These are phyloP conservation scores for Galago senegalensis DNA, from an alignment of 2,797 vertebrate genomes.

Conservation along the genomic window DNA sequence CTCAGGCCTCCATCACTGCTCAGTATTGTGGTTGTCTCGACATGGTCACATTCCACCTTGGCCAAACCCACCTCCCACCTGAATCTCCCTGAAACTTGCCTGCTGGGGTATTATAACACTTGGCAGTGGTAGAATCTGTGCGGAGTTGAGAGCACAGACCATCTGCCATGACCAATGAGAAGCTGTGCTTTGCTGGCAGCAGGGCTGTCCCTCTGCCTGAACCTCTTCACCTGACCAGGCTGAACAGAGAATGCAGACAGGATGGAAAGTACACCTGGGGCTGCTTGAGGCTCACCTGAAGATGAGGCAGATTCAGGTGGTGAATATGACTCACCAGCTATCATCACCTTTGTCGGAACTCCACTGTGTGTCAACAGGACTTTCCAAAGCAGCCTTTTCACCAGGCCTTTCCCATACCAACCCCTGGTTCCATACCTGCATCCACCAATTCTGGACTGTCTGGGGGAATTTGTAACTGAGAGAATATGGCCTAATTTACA, in stretches of 20 bases:
- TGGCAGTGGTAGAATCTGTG: neutral
- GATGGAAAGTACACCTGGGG: constrained; percentile 89
- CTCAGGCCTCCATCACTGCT: neutral
- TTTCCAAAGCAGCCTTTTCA: constrained; percentile 93
- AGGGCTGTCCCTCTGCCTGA: neutral
- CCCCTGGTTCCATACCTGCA: constrained; percentile 92
- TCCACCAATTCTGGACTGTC: constrained; percentile 93
- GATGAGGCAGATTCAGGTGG: constrained; percentile 92
- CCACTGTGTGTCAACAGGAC: constrained; percentile 93
- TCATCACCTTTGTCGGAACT: constrained; percentile 91
- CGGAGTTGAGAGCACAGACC: neutral
- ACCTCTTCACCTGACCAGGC: neutral
- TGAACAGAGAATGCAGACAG: constrained; percentile 91
- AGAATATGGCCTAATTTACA: constrained; percentile 94
- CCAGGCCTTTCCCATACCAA: constrained; percentile 92
- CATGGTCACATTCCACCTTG: neutral
- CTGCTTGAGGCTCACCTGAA: constrained; percentile 92
- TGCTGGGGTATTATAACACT: neutral
- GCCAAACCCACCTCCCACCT: neutral
- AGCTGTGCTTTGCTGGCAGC: neutral
- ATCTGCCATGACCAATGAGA: neutral
- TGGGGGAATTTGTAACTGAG: constrained; percentile 93
- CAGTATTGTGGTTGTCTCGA: neutral
- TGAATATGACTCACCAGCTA: constrained; percentile 91
- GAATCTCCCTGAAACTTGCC: neutral